Base-by-base conservation (phyloP, 2,797 vertebrate genomes). In the Acanthiza pusilla region DNA sequence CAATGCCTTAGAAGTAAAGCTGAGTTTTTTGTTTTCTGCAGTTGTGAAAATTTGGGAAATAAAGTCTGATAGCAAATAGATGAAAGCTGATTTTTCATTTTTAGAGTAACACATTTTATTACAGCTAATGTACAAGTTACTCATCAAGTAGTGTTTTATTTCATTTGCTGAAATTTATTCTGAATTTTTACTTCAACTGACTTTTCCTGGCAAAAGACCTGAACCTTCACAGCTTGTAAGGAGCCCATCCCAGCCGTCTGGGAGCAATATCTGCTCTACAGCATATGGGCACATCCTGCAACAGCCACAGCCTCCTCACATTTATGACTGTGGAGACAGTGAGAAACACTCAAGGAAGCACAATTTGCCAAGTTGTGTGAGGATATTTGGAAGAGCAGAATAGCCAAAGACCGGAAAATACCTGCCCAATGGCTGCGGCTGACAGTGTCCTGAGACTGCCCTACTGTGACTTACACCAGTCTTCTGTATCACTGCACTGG, bases 181-280 rank as follows among this genome's bases (percentile, higher is more conserved):
- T 53, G 62, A 73, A 68, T 78, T 78, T 91, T 88, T 45, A n/a
- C n/a, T 92, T 88, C 60, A 63, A 19, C 47, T 65, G 47, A 70
- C 36, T 63, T 81, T 81, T 81, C 36, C 82, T 88, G 51, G 75
- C 32, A 86, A 82, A 91, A 32, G 10, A 60, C 5, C 80, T 63
- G 53, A 89, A 68, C 34, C 21, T 83, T 55, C n/a, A 68, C 6
- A 74, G 53, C 29, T 20, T 16, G 48, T 5, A 72, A 88, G 73
- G 43, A 84, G 45, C 42, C 34, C 50, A 68, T 27, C 19, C 74
- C 88, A 92, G 75, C 58, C 89, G 78, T 72, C 84, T 76, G 62
- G 50, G 74, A 71, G 53, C 34, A 16, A 15, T 48, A 60, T 54
- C 42, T 74, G 48, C 65, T 68, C 27, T 57, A 19, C 7, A 74